Evolutionary conservation across 1,140 invertebrate species (phyloP).

Genomic region (Belonocnema kinseyi): DNA sequence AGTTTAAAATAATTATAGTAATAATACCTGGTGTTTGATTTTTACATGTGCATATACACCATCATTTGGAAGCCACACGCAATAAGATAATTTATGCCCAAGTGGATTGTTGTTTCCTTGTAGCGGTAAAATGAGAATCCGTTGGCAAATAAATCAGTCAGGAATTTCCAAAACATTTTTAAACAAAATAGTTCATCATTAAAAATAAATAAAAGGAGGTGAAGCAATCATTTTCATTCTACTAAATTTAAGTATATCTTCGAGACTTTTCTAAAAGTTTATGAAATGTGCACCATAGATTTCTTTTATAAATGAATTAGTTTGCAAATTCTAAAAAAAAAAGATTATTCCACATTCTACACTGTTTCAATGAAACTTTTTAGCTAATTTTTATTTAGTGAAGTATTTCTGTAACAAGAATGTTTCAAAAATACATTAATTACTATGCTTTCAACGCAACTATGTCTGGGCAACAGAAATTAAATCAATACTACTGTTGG

Average conservation of each 20-base stretch:
- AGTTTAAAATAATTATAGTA: too few species aligned
- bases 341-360: too few species aligned
- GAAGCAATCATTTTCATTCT: too few species aligned
- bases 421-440: neutral
- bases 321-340: too few species aligned
- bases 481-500: conserved; percentile 1
- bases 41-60: neutral
- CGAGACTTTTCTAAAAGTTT: too few species aligned
- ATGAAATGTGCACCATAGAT: too few species aligned
- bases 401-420: neutral
- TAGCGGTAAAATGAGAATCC: neutral
- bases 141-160: neutral
- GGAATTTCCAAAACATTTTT: neutral
- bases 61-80: conserved; percentile 5
- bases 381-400: neutral
- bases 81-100: conserved; percentile 3
- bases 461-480: conserved; percentile 14
- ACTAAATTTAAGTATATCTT: too few species aligned
- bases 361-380: too few species aligned
- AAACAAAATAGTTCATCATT: neutral
- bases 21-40: neutral
- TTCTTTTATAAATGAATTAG: too few species aligned
- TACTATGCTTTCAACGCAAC: neutral
- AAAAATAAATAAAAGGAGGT: too few species aligned
- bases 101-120: neutral